Percentiles rank a stretch among this genome's conserved stretches.
Evolutionary conservation across 2,888 invertebrate species (phyloP).

Genomic region (Eremobia ochroleuca): DNA sequence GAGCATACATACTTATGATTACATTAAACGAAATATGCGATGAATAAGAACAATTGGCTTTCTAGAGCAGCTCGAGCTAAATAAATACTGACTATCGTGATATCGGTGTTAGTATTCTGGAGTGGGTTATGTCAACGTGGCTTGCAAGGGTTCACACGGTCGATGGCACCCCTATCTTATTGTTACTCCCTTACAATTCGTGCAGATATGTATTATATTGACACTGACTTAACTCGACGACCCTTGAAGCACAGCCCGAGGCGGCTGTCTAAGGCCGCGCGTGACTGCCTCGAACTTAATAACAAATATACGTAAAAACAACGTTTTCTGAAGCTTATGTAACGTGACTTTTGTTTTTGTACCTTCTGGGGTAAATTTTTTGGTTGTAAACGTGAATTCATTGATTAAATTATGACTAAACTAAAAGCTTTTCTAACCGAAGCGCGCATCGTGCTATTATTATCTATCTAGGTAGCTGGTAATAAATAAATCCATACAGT

Average conservation of each 20-base stretch:
- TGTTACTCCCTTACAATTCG: constrained; percentile 20
- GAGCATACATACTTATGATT: background rate
- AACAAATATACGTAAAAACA: constrained; percentile 51
- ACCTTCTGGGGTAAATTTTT: background rate
- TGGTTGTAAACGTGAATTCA: background rate
- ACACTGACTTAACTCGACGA: constrained; percentile 39
- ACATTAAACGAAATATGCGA: background rate
- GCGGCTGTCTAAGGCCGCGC: constrained; percentile 44
- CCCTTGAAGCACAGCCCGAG: constrained; percentile 38
- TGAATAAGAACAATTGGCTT: constrained; percentile 2
- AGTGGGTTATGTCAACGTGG: constrained; percentile 14
- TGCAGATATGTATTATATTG: constrained; percentile 37
- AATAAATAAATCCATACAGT: constrained; percentile 29
- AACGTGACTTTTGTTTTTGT: constrained; percentile 26
- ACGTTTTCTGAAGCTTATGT: constrained; percentile 33
- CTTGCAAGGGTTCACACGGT: constrained; percentile 7
- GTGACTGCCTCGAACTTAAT: constrained; percentile 32
- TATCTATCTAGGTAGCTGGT: background rate
- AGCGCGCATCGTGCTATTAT: constrained; percentile 5
- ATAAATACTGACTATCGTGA: constrained; percentile 26
- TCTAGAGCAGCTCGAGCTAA: background rate
- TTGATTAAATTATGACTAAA: constrained; percentile 3
- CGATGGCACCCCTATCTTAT: constrained; percentile 7
- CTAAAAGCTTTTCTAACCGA: background rate
- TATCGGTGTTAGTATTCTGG: constrained; percentile 2